These are phyloP conservation scores for Mastomys coucha DNA, from an alignment of 2,113 vertebrate species.

Conservation along the genomic window DNA sequence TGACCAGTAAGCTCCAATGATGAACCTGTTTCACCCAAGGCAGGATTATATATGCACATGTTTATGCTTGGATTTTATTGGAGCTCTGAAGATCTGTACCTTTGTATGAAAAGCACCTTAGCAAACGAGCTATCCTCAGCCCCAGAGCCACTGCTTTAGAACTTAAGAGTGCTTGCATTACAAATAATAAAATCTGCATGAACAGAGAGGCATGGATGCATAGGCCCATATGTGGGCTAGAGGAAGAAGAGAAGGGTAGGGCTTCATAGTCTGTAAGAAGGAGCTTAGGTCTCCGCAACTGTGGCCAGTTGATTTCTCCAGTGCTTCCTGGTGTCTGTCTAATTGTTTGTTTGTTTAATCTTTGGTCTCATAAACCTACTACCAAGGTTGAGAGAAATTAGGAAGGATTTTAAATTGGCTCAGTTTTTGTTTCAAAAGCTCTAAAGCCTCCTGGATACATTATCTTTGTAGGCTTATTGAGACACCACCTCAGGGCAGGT, in stretches of 20 bases:
- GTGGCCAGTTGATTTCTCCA: not conserved
- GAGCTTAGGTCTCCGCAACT: not conserved
- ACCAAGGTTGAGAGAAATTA: not conserved
- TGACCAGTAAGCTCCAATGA: not conserved
- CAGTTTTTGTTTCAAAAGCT: not conserved
- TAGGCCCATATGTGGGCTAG: not conserved
- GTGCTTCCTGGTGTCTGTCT: not conserved
- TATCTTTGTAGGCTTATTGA: constrained; percentile 36
- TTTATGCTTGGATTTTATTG: not conserved
- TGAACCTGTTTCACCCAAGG: not conserved
- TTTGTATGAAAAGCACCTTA: not conserved
- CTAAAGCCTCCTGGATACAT: not conserved
- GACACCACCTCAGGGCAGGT: constrained; percentile 43
- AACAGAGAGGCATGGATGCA: not conserved
- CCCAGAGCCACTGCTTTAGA: not conserved
- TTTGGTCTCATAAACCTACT: not conserved
- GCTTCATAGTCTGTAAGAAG: not conserved
- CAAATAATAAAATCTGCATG: not conserved
- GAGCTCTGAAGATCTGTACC: too few species aligned
- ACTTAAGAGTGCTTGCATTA: not conserved
- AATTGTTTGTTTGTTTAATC: not conserved
- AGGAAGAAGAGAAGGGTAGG: not conserved
- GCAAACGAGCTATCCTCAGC: too few species aligned
- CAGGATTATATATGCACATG: not conserved
- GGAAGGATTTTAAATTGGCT: not conserved